A percentile compares a stretch with the other conserved stretches of the same genome.
Conservation (phyloP, 2,888 invertebrate genomes). For the Drosophila kambysellisi region DNA sequence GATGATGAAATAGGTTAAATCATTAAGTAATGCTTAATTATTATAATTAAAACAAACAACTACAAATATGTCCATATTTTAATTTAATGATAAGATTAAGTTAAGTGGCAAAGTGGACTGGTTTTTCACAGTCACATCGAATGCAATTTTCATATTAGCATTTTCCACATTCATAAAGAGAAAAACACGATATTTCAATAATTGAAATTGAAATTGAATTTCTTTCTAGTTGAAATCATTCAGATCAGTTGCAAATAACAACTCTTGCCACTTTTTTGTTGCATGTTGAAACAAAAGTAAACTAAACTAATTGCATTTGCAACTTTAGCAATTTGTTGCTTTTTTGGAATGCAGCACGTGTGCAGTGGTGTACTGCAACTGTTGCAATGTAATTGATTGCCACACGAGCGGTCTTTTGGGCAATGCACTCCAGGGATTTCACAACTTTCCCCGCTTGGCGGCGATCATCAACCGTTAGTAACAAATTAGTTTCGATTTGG, state of each 20-base stretch:
- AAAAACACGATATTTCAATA: not conserved
- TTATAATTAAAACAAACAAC: conserved; percentile 8
- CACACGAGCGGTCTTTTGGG: conserved; percentile 12
- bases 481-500: conserved; percentile 45
- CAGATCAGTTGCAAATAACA: not conserved
- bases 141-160: not conserved
- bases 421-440: conserved; percentile 15
- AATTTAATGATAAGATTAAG: not conserved
- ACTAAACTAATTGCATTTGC: not conserved
- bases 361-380: not conserved
- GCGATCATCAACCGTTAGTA: conserved; percentile 23
- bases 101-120: not conserved
- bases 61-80: not conserved
- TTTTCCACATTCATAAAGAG: not conserved
- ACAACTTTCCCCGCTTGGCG: conserved; percentile 42
- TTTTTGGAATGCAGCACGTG: not conserved
- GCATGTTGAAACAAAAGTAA: not conserved
- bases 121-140: not conserved
- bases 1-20: not conserved
- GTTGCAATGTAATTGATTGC: conserved; percentile 16
- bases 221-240: not conserved
- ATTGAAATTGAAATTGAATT: not conserved
- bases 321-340: not conserved
- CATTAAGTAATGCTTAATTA: no score
- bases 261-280: not conserved